Base-by-base conservation (phyloP, 2,888 invertebrate species). In the Gordius sp. region DNA sequence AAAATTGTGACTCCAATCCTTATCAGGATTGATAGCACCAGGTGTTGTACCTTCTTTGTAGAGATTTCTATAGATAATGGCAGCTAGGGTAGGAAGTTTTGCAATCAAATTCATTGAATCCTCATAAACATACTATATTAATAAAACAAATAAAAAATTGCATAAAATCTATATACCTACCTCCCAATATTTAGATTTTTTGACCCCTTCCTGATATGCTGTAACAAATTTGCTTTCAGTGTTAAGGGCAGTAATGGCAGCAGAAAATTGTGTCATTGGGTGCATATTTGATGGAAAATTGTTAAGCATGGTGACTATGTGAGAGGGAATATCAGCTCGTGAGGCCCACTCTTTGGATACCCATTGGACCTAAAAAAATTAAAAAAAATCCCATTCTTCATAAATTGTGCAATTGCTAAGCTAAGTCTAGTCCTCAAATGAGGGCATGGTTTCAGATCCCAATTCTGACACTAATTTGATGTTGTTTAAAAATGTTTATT, bases 101-200 rank as follows among this genome's bases (percentile, higher is more conserved):
- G 87, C 87, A 66, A 89, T 85, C 64, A 89, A 73, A 69, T 86
- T 81, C 83, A 89, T 86, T 18, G 83, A 75, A 70, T 89, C 89
- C 70, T 89, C 86, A 69, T 83, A 87, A 2, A 77, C 75, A 66
- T 78, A 78, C 78, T 75, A 65, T 2, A 68, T 63, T 54, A 53
- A 52, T 63, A 60, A 56, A 59, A 60, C 62, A 60, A 57, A 33
- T 54, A 56, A 56, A 39, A 33, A 53, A 41, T 41, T 56, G 39
- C 39, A 33, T 13, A 33, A 33, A 33, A n/a, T 33, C 8, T 13
- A 33, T 33, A n/a, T 13, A 33, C 39, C n/a, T 64, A 75, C 75
- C 71, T 86, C 85, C 89, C 89, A 89, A 69, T 85, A 87, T 65
- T 80, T 56, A n/a, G 56, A 57, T 28, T 54, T 57, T n/a, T 60